Evolutionary conservation across 30 jellyfish, hydroid and myxozoan genomes (phyloP), one percentile per base, ranked within the genome.

Genomic region (Aurelia aurita complex sp. Pacific): DNA sequence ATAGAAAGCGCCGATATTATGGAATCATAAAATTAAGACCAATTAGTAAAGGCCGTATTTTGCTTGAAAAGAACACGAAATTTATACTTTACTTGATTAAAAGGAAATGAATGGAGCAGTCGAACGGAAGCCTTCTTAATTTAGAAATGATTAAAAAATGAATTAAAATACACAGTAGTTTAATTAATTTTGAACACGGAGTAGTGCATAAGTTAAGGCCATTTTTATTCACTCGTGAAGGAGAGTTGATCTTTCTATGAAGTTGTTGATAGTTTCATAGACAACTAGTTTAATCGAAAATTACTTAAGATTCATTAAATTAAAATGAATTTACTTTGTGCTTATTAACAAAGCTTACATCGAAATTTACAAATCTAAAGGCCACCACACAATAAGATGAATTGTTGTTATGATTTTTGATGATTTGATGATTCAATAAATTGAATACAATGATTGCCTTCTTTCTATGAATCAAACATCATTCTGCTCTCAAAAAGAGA

Each of bases 11-110:
- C 93, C 36, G 87, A 74, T 84, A 84, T 84, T 84, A 74, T 84
- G 93, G 93, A 84, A 84, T 66, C 82, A 73, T 61, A 78, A 60
- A 84, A 84, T 84, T 84, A 84, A 63, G 82, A 51, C 83, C 93
- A 84, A 84, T 84, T 84, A 84, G 66, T 68, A n/a, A 63, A 71
- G 70, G 18, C 82, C 77, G 74, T 46, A 57, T 69, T 84, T 84
- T 70, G 87, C 87, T 74, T 84, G 87, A 73, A 67, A 63, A 74
- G 87, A 64, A 73, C 87, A 84, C 62, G 93, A 84, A 73, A 67
- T 66, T 84, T 84, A 84, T 84, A 74, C 93, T 60, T 84, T 75
- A 62, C 67, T 84, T 84, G 73, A 84, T 84, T 46, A 74, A 74
- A 55, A 73, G 93, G 87, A 84, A 84, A 84, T 84, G 84, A 74